phyloP scores from a whole-genome alignment of 2,888 invertebrate species.

The Drosophila histrio region DNA sequence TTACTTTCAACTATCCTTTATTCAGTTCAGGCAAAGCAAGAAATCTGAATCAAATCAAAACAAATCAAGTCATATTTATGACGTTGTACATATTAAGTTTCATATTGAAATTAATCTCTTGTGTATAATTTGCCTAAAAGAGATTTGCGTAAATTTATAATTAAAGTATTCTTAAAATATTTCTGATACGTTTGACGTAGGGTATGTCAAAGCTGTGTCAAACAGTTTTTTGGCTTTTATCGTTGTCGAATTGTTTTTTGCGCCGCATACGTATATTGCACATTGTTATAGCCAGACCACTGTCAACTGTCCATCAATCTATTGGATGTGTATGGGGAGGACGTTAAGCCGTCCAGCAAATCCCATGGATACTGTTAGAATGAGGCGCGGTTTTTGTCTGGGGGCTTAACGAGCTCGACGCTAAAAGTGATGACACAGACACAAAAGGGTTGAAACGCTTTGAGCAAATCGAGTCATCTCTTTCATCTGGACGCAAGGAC shows the following conservation, averaged over 20 bases:
- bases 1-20: background rate
- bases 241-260: constrained; percentile 6
- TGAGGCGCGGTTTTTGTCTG: constrained; percentile 57
- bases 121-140: too few relatives aligned
- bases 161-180: too few relatives aligned
- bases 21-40: too few relatives aligned
- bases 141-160: too few relatives aligned
- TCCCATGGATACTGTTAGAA: constrained; percentile 58
- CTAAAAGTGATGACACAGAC: constrained; percentile 67
- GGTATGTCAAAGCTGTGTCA: background rate
- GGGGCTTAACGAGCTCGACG: constrained; percentile 65
- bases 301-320: constrained; percentile 77
- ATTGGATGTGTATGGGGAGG: constrained; percentile 42
- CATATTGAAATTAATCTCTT: too few relatives aligned
- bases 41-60: background rate
- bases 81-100: too few relatives aligned
- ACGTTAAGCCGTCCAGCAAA: constrained; percentile 65
- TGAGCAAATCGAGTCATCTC: constrained; percentile 53
- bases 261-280: constrained; percentile 34
- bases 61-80: background rate
- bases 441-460: constrained; percentile 68
- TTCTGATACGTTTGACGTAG: too few relatives aligned
- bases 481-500: constrained; percentile 61
- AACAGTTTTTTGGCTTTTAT: background rate
- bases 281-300: constrained; percentile 54